A percentile compares a stretch with the other conserved stretches of the same genome.
Conservation (phyloP, 2,888 invertebrate species). For the Rugalucina vietnamica region DNA sequence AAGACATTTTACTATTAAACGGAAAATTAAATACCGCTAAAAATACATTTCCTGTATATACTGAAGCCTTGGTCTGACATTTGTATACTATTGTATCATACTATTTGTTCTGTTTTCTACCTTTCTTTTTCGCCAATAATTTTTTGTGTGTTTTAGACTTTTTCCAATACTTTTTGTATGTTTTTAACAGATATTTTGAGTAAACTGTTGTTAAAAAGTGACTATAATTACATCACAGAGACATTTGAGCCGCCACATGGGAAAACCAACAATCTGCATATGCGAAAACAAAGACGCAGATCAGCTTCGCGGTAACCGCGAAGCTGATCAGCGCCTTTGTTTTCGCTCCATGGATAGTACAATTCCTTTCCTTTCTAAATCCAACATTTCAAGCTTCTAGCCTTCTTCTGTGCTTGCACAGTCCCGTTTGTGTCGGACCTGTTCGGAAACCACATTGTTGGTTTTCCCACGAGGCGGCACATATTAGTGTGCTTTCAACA, state of each 20-base stretch:
- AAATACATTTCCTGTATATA: not conserved
- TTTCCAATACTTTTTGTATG: not conserved
- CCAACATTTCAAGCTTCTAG: too few relatives aligned
- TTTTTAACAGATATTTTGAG: not conserved
- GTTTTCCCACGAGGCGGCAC: not conserved
- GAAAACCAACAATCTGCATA: too few relatives aligned
- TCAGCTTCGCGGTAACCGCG: too few relatives aligned
- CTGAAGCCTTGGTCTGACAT: not conserved
- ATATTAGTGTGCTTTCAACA: not conserved
- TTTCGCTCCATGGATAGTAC: too few relatives aligned
- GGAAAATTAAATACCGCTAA: not conserved
- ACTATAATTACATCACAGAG: conserved; percentile 8
- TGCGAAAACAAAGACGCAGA: too few relatives aligned
- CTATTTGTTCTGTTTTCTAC: too few relatives aligned
- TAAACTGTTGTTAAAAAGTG: not conserved
- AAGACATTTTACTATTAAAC: not conserved
- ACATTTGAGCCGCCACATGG: too few relatives aligned
- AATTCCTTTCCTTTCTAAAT: too few relatives aligned
- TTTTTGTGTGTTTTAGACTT: not conserved
- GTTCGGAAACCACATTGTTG: too few relatives aligned
- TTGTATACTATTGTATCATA: not conserved
- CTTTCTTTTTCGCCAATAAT: not conserved
- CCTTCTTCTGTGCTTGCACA: too few relatives aligned
- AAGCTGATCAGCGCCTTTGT: too few relatives aligned
- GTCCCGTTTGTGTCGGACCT: too few relatives aligned